Percentiles rank a stretch among this genome's conserved stretches.
phyloP scores from a whole-genome alignment of 2,113 vertebrate species.

The Polypterus senegalus region DNA sequence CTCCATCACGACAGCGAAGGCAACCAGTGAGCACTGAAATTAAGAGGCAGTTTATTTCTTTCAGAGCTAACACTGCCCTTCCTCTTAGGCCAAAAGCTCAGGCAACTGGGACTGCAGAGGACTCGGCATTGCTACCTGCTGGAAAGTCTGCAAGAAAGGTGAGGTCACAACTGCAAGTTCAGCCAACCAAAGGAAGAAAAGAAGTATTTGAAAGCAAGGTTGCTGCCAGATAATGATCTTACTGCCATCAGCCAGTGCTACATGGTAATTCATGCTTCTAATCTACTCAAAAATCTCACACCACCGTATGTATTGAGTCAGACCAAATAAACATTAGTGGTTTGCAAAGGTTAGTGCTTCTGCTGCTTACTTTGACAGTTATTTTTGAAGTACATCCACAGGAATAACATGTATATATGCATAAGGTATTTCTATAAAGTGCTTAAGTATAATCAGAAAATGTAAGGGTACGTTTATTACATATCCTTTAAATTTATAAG shows the following conservation, averaged over 20 bases:
- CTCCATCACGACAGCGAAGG: conserved; percentile 61
- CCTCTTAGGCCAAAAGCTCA: conserved; percentile 44
- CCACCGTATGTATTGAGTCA: conserved; percentile 5
- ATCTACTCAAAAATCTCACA: conserved; percentile 20
- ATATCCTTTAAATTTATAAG: no score
- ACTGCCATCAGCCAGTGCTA: conserved; percentile 17
- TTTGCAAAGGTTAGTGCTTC: not conserved
- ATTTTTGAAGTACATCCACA: no score
- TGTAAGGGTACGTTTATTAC: no score
- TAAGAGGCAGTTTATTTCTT: conserved; percentile 42
- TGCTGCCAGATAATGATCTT: conserved; percentile 71
- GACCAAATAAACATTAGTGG: conserved; percentile 13
- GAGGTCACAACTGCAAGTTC: conserved; percentile 52
- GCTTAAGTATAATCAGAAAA: no score
- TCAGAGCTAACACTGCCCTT: conserved; percentile 38
- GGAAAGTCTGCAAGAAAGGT: conserved; percentile 50
- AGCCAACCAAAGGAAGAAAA: conserved; percentile 59
- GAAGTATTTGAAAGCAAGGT: conserved; percentile 49
- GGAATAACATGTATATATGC: no score
- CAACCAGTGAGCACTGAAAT: conserved; percentile 30
- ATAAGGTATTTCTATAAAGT: no score
- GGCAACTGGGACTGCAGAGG: conserved; percentile 41
- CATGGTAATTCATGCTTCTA: conserved; percentile 21
- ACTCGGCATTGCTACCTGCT: conserved; percentile 39
- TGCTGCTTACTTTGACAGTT: no score